These are phyloP conservation scores for Pseudomyrmex pallidus DNA, from an alignment of 1,140 invertebrate species.

Conservation along the genomic window DNA sequence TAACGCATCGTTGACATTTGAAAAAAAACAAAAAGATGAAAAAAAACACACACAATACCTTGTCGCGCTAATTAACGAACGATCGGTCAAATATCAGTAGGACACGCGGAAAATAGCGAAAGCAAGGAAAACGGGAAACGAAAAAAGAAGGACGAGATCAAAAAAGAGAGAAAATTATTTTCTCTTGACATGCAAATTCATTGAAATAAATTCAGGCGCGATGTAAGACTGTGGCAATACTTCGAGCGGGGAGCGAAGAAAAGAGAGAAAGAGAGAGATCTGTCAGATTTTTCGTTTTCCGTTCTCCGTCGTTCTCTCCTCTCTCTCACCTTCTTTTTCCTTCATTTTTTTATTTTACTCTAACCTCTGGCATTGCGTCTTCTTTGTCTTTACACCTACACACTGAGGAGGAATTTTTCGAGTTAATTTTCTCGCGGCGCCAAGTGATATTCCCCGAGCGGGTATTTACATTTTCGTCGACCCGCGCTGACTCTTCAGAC, in stretches of 20 bases:
- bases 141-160: constrained; percentile 31
- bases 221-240: constrained; percentile 77
- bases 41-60: constrained; percentile 54
- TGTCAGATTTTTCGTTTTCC: background rate
- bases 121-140: background rate
- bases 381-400: constrained; percentile 45
- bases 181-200: constrained; percentile 78
- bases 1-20: background rate
- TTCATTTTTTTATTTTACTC: constrained; percentile 9
- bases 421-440: constrained; percentile 72
- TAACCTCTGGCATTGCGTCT: constrained; percentile 22
- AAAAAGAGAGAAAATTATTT: constrained; percentile 36
- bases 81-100: constrained; percentile 46
- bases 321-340: background rate
- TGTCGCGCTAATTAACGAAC: constrained; percentile 66
- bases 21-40: background rate
- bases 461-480: constrained; percentile 72
- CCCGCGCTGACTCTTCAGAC: constrained; percentile 9
- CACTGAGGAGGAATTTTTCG: constrained; percentile 68
- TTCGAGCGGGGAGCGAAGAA: constrained; percentile 33
- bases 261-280: constrained; percentile 16
- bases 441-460: constrained; percentile 62
- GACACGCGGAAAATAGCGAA: background rate
- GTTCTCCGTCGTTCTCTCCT: constrained; percentile 13
- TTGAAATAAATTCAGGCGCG: constrained; percentile 78